Evolutionary conservation across 2,113 vertebrate genomes (phyloP).

Genomic region (Ophiodon elongatus): DNA sequence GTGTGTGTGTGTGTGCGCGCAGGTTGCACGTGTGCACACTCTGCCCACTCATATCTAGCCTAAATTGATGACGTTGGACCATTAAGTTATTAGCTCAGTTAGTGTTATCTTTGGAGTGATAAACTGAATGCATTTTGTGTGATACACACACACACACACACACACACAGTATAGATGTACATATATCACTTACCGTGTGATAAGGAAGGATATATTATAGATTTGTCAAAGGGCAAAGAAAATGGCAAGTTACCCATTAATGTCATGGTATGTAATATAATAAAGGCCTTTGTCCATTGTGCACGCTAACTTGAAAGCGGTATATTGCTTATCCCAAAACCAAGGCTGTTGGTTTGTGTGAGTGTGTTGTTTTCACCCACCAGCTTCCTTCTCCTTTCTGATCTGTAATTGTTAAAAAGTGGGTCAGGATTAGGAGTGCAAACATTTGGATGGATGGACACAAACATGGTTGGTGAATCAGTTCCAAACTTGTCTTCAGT

Average conservation of each 20-base stretch:
- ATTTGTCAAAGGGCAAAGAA: constrained; percentile 44
- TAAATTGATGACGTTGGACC: constrained; percentile 29
- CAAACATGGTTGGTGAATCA: constrained; percentile 8
- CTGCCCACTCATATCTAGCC: constrained; percentile 31
- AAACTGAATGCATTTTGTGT: constrained; percentile 57
- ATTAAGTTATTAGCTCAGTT: constrained; percentile 65
- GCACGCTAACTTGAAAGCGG: constrained; percentile 44
- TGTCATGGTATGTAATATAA: constrained; percentile 30
- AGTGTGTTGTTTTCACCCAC: constrained; percentile 24
- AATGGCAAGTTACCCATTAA: constrained; percentile 61
- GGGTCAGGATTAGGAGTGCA: constrained; percentile 55
- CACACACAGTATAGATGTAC: constrained; percentile 43
- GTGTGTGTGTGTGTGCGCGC: constrained; percentile 9
- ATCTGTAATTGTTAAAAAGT: constrained; percentile 65
- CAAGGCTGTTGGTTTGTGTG: constrained; percentile 16
- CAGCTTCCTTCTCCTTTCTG: constrained; percentile 38
- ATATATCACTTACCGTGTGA: constrained; percentile 47
- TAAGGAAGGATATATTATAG: constrained; percentile 51
- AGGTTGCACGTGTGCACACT: constrained; percentile 36
- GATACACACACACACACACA: constrained; percentile 40
- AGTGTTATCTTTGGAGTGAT: constrained; percentile 64
- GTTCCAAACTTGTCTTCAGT: constrained; percentile 42
- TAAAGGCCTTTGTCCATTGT: constrained; percentile 45
- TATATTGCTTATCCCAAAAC: constrained; percentile 30
- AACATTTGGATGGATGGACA: constrained; percentile 32